phyloP scores from a whole-genome alignment of 53 echinoderm and acorn worm species.

The Pentamera pediparva region DNA sequence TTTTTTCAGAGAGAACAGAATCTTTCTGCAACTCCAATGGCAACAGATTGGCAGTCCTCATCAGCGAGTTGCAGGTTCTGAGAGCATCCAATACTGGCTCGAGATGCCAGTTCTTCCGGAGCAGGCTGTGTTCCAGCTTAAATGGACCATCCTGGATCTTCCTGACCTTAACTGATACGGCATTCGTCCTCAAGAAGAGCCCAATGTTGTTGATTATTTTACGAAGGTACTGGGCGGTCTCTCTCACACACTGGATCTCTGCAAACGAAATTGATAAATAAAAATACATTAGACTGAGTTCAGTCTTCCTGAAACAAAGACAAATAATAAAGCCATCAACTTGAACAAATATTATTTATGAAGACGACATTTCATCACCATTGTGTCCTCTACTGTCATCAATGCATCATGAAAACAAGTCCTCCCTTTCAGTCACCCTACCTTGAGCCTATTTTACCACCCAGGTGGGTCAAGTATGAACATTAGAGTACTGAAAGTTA shows the following conservation, averaged over 20 bases:
- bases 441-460: no score
- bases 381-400: no score
- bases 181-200: conserved; percentile 71
- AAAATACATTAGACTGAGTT: background rate
- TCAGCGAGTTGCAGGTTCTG: conserved; percentile 37
- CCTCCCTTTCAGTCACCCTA: no score
- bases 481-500: no score
- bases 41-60: conserved; percentile 47
- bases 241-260: conserved; percentile 63
- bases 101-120: conserved; percentile 76
- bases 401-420: no score
- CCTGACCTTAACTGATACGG: conserved; percentile 65
- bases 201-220: conserved; percentile 76
- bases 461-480: no score
- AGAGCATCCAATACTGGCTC: conserved; percentile 55
- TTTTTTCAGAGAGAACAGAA: conserved; percentile 11
- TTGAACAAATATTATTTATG: background rate
- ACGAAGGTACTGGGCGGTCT: conserved; percentile 67
- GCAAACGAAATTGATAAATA: background rate
- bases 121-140: conserved; percentile 55
- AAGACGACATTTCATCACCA: background rate
- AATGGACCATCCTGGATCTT: conserved; percentile 76
- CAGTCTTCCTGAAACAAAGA: background rate
- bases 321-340: background rate
- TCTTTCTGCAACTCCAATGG: conserved; percentile 44